phyloP scores from a whole-genome alignment of 1,140 invertebrate genomes.

The Dreissena rostriformis region DNA sequence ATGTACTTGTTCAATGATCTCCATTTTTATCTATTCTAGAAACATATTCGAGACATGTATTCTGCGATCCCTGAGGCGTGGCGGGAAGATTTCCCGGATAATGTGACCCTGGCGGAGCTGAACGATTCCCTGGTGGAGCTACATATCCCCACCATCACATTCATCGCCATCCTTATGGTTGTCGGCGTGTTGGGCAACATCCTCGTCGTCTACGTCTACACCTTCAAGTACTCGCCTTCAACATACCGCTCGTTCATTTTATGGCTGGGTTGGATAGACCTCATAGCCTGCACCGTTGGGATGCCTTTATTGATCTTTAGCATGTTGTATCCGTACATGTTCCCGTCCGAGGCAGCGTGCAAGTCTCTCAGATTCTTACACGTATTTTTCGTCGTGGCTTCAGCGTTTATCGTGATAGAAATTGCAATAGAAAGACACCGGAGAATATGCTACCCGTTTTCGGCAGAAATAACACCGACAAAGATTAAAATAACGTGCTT shows the following conservation, averaged over 20 bases:
- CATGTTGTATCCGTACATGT: slow-evolving; percentile 48
- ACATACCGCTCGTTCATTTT: slow-evolving; percentile 41
- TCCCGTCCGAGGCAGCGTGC: slow-evolving; percentile 27
- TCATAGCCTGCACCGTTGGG: slow-evolving; percentile 20
- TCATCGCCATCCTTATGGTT: slow-evolving; percentile 49
- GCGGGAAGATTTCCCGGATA: slow-evolving; percentile 5
- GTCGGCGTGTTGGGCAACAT: slow-evolving; percentile 62
- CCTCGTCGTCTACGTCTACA: slow-evolving; percentile 62
- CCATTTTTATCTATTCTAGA: too few species aligned
- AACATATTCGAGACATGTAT: slow-evolving; percentile 23
- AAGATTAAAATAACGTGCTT: slow-evolving; percentile 28
- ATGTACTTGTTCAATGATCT: too few species aligned
- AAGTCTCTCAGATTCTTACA: slow-evolving; percentile 14
- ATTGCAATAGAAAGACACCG: slow-evolving; percentile 39
- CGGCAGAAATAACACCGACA: slow-evolving; percentile 1
- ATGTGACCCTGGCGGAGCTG: slow-evolving; percentile 28
- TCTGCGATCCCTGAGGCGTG: slow-evolving; percentile 18
- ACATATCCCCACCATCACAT: slow-evolving; percentile 33
- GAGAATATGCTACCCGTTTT: slow-evolving; percentile 18
- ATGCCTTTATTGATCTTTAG: slow-evolving; percentile 34
- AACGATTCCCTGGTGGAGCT: slow-evolving; percentile 25
- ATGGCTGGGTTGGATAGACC: slow-evolving; percentile 29
- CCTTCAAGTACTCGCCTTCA: slow-evolving; percentile 15
- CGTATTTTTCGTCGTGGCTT: slow-evolving; percentile 21
- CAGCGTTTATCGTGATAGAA: slow-evolving; percentile 28